Conservation (phyloP, 1,140 invertebrate genomes). For the Nephotettix cincticeps region DNA sequence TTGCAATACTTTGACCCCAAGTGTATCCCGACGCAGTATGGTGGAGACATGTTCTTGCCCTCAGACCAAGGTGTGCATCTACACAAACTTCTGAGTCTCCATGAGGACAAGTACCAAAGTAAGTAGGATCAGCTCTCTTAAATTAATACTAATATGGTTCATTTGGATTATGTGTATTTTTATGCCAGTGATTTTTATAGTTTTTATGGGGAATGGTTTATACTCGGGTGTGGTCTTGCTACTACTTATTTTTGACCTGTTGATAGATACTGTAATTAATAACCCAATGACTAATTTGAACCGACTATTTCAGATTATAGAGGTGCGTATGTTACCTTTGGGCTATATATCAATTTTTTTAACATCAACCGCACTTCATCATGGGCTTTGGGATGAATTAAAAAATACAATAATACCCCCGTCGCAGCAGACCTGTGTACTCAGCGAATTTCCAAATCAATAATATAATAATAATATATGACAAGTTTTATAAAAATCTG, state of each 20-base stretch:
- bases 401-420: no score
- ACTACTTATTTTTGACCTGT: background rate
- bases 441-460: no score
- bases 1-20: constrained; percentile 61
- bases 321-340: no score
- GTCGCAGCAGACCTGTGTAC: no score
- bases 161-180: background rate
- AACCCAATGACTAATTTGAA: background rate
- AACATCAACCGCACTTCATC: no score
- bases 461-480: no score
- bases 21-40: constrained; percentile 64
- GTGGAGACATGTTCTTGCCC: constrained; percentile 60
- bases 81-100: constrained; percentile 54
- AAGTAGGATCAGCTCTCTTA: constrained; percentile 36
- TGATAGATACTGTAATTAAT: background rate
- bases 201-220: background rate
- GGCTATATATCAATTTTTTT: no score
- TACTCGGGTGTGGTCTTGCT: background rate
- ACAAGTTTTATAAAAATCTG: no score
- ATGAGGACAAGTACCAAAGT: constrained; percentile 57
- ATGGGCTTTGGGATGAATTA: no score
- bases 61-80: constrained; percentile 51
- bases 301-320: background rate
- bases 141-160: background rate
- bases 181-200: background rate